Conservation (phyloP, 2,113 vertebrate genomes). For the Psettodes erumei region DNA sequence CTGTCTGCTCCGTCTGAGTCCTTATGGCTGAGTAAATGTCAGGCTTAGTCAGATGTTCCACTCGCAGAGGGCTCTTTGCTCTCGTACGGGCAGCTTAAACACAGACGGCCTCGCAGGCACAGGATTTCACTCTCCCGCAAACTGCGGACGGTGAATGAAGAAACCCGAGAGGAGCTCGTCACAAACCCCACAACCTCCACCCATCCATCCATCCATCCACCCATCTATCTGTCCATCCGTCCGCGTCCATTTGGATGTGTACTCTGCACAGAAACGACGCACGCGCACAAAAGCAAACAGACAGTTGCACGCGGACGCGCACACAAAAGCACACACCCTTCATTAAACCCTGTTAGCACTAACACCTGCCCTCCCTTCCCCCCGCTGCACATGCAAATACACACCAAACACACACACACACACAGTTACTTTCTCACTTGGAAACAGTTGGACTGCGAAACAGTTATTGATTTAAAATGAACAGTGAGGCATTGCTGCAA, state of each 20-base stretch:
- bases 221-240: conserved; percentile 22
- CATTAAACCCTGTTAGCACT: conserved; percentile 69
- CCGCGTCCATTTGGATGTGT: conserved; percentile 42
- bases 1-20: conserved; percentile 68
- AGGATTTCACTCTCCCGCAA: conserved; percentile 43
- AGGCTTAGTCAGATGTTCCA: conserved; percentile 79
- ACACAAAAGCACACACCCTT: conserved; percentile 57
- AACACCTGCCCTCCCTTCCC: conserved; percentile 82
- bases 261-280: conserved; percentile 43
- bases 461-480: conserved; percentile 57
- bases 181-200: conserved; percentile 59
- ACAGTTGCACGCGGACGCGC: conserved; percentile 31
- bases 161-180: conserved; percentile 55
- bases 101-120: conserved; percentile 54
- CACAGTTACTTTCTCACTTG: conserved; percentile 36
- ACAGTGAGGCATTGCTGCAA: conserved; percentile 42
- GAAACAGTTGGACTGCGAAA: conserved; percentile 52
- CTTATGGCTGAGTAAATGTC: conserved; percentile 79
- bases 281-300: conserved; percentile 49
- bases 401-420: conserved; percentile 54
- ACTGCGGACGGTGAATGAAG: conserved; percentile 46
- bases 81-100: conserved; percentile 63
- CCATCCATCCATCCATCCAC: conserved; percentile 27
- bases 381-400: conserved; percentile 60
- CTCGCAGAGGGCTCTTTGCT: conserved; percentile 59